Evolutionary conservation across 2,888 invertebrate species (phyloP).

Genomic region (Pseudanteris insignis): DNA sequence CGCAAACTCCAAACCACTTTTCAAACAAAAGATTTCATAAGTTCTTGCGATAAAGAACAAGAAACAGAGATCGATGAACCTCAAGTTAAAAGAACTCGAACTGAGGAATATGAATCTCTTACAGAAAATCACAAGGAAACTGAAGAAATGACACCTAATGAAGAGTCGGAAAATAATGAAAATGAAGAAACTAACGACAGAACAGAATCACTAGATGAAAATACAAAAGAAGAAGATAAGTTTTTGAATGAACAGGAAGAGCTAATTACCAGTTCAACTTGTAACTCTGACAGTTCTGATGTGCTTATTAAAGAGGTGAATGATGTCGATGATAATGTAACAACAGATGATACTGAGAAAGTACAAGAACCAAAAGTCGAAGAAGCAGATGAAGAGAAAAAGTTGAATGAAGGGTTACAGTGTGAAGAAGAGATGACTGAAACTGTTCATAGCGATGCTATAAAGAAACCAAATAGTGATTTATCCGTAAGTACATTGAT

Average conservation of each 20-base stretch:
- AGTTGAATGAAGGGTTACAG: conserved; percentile 9
- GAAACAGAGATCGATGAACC: conserved; percentile 14
- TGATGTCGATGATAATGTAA: not conserved
- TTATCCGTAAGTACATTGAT: too few species aligned
- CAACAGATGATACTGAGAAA: not conserved
- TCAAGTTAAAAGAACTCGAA: not conserved
- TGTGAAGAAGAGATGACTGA: conserved; percentile 19
- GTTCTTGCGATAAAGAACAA: conserved; percentile 20
- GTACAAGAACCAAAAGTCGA: conserved; percentile 6
- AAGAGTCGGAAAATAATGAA: not conserved
- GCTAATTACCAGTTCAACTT: too few species aligned
- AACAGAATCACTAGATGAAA: too few species aligned
- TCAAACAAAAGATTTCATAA: conserved; percentile 58
- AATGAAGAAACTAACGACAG: not conserved
- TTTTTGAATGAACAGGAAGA: too few species aligned
- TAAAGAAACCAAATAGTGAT: conserved; percentile 5
- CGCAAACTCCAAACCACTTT: conserved; percentile 62
- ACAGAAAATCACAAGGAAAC: not conserved
- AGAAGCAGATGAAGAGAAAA: conserved; percentile 1
- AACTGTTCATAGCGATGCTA: not conserved
- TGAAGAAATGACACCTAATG: not conserved
- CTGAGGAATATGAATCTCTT: not conserved
- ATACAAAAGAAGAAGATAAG: too few species aligned
- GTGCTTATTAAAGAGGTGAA: too few species aligned
- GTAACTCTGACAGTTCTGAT: too few species aligned